These are phyloP conservation scores for Yponomeuta cagnagella DNA, from an alignment of 2,888 invertebrate genomes.

Conservation along the genomic window DNA sequence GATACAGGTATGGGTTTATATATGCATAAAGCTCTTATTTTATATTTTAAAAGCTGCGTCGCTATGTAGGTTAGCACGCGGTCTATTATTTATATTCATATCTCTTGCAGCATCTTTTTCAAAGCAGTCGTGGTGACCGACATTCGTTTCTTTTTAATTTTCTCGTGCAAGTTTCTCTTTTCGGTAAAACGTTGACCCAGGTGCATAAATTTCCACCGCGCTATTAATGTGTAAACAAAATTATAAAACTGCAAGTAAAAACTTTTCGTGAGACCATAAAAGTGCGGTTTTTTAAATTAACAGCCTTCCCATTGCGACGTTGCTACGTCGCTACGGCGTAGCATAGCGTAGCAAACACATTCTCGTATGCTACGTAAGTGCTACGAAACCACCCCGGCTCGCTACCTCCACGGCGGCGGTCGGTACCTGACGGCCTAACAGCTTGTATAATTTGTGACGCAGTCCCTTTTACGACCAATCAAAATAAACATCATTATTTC, in stretches of 20 bases:
- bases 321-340: slow-evolving; percentile 3
- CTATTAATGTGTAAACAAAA: slow-evolving; percentile 1
- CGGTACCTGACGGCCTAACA: background rate
- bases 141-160: slow-evolving; percentile 5
- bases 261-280: background rate
- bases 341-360: background rate
- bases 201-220: background rate
- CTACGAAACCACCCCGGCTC: background rate
- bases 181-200: background rate
- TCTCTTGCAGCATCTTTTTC: slow-evolving; percentile 3
- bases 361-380: background rate
- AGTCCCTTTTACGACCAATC: slow-evolving; percentile 9
- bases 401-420: background rate
- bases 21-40: background rate
- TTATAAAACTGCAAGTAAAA: slow-evolving; percentile 2
- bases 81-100: slow-evolving; percentile 2
- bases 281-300: background rate
- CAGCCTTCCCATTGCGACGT: slow-evolving; percentile 2
- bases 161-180: background rate
- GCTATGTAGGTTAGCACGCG: slow-evolving; percentile 1
- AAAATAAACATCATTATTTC: background rate
- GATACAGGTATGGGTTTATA: too few species aligned
- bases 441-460: background rate
- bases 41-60: background rate
- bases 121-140: slow-evolving; percentile 1